These are phyloP conservation scores for Catalaphyllia jardinei DNA, from an alignment of 64 coral and sea anemone genomes.

Conservation along the genomic window DNA sequence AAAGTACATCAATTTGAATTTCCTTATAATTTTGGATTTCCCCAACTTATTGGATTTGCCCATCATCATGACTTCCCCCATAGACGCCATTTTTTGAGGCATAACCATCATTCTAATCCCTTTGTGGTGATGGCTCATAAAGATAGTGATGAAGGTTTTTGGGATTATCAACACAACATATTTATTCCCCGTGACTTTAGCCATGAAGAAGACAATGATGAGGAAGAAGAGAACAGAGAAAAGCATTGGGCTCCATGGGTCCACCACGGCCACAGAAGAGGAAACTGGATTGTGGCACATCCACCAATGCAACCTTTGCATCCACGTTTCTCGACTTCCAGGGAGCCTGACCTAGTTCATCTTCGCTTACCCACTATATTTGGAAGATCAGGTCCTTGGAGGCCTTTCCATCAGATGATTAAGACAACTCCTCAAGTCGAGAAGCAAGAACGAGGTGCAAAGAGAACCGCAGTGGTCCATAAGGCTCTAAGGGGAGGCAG, in stretches of 20 bases:
- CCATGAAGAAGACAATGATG: not conserved
- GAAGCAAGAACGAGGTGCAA: conserved; percentile 12
- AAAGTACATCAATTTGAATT: not conserved
- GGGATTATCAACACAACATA: conserved; percentile 49
- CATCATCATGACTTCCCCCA: not conserved
- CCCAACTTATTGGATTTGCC: not conserved
- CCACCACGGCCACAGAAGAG: conserved; percentile 25
- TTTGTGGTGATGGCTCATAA: conserved; percentile 42
- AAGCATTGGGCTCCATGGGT: conserved; percentile 13
- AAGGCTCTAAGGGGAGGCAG: conserved; percentile 28
- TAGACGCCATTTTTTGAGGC: conserved; percentile 20
- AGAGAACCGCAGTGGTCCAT: conserved; percentile 42
- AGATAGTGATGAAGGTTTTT: conserved; percentile 24
- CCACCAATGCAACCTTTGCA: not conserved
- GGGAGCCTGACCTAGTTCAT: conserved; percentile 5
- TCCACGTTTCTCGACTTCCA: not conserved
- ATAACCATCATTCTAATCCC: conserved; percentile 1
- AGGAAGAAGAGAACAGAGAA: conserved; percentile 11
- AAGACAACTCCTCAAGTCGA: not conserved
- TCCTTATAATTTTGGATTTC: not conserved
- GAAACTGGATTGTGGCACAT: conserved; percentile 27
- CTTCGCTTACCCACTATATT: conserved; percentile 39
- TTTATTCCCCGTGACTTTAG: conserved; percentile 19
- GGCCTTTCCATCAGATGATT: not conserved
- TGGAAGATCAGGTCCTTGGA: conserved; percentile 27